These are phyloP conservation scores for Poecilia wingei DNA, from an alignment of 2,797 vertebrate genomes.

Conservation along the genomic window DNA sequence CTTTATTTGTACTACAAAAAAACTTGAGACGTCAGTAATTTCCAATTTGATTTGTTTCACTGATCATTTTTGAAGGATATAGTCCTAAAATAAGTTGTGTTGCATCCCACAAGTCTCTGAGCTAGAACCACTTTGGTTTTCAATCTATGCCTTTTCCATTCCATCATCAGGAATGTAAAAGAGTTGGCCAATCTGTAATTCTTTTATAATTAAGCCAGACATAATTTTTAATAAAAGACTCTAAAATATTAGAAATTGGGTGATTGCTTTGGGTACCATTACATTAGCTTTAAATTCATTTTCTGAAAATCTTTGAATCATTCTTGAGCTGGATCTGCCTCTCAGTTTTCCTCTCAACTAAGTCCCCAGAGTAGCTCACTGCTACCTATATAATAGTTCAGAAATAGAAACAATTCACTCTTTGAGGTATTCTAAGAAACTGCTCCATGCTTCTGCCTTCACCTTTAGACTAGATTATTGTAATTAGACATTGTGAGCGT, in stretches of 20 bases:
- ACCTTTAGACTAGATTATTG: not conserved
- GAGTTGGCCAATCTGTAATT: not conserved
- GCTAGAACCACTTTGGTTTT: not conserved
- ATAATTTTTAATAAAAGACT: not conserved
- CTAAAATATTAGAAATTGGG: not conserved
- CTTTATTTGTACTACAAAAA: not conserved
- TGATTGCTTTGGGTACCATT: not conserved
- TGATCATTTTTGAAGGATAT: not conserved
- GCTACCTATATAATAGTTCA: not conserved
- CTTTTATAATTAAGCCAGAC: not conserved
- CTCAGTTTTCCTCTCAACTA: not conserved
- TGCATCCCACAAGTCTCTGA: no score
- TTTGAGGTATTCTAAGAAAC: not conserved
- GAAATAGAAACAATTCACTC: not conserved
- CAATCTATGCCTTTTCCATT: not conserved
- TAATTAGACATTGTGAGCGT: not conserved
- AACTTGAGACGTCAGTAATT: not conserved
- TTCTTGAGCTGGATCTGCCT: not conserved
- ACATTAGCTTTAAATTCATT: not conserved
- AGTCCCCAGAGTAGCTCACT: not conserved
- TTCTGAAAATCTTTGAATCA: not conserved
- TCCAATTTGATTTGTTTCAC: not conserved
- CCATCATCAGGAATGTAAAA: not conserved
- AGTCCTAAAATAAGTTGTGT: no score
- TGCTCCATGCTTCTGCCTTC: not conserved